phyloP scores from a whole-genome alignment of 92 coral and sea anemone species.

The Galaxea fascicularis region DNA sequence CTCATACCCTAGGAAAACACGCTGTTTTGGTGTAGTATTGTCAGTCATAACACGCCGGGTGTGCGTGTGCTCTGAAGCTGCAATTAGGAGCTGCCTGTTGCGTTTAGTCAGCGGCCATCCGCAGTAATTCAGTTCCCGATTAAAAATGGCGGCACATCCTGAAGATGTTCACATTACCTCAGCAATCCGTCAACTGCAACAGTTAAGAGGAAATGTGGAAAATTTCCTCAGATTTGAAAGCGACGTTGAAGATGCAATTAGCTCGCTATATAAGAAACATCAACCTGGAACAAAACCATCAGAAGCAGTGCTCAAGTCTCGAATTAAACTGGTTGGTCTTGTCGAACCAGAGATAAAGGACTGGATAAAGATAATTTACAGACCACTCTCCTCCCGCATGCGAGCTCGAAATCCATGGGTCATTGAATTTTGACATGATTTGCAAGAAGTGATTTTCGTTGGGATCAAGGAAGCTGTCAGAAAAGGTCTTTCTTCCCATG shows the following conservation, averaged over 20 bases:
- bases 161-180: neutral
- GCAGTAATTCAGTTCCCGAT: neutral
- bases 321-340: no score
- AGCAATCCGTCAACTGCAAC: neutral
- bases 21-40: no score
- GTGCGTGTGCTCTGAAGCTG: conserved; percentile 15
- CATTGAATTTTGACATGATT: no score
- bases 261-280: neutral
- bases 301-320: neutral
- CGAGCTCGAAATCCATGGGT: no score
- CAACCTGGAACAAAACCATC: neutral
- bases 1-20: no score
- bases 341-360: no score
- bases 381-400: no score
- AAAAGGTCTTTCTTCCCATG: no score
- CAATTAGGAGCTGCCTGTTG: neutral
- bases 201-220: neutral
- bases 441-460: no score
- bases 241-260: conserved; percentile 3
- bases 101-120: neutral
- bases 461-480: no score
- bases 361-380: no score
- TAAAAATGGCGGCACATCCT: neutral
- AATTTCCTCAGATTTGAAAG: conserved; percentile 3
- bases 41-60: neutral